Evolutionary conservation across 1,140 invertebrate species (phyloP).

Genomic region (Ostrea denselamellosa): DNA sequence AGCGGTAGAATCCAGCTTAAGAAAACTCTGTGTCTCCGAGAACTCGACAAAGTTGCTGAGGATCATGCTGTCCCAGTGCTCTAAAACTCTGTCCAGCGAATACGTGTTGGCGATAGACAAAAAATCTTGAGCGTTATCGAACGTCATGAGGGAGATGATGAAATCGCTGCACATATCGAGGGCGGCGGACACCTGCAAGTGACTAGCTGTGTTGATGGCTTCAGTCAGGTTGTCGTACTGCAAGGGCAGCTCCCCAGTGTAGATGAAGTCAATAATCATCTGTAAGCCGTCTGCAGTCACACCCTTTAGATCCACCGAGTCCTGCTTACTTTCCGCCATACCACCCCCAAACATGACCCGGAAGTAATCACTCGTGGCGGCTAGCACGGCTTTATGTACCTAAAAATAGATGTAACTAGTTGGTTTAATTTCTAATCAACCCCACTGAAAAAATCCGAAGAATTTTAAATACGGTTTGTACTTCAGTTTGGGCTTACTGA

Average conservation of each 20-base stretch:
- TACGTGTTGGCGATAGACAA: constrained; percentile 76
- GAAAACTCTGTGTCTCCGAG: constrained; percentile 70
- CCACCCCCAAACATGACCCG: constrained; percentile 76
- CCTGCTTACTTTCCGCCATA: constrained; percentile 82
- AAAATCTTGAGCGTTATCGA: constrained; percentile 75
- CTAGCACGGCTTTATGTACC: constrained; percentile 76
- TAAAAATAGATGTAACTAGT: constrained; percentile 52
- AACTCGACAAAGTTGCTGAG: constrained; percentile 75
- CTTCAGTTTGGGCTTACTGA: no score
- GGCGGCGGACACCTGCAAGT: constrained; percentile 73
- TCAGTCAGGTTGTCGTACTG: constrained; percentile 75
- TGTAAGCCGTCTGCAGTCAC: constrained; percentile 88
- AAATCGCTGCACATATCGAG: constrained; percentile 76
- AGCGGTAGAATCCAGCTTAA: constrained; percentile 69
- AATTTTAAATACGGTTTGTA: no score
- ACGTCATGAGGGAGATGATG: constrained; percentile 75
- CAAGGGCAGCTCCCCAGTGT: constrained; percentile 84
- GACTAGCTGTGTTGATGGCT: constrained; percentile 77
- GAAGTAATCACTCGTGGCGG: constrained; percentile 77
- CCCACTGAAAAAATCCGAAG: no score
- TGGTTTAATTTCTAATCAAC: no score
- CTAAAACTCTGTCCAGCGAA: constrained; percentile 71
- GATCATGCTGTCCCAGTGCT: constrained; percentile 74
- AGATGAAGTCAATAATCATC: constrained; percentile 92
- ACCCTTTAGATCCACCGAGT: constrained; percentile 87